These are phyloP conservation scores for Holotrichia oblita DNA, from an alignment of 1,140 invertebrate species.

Conservation along the genomic window DNA sequence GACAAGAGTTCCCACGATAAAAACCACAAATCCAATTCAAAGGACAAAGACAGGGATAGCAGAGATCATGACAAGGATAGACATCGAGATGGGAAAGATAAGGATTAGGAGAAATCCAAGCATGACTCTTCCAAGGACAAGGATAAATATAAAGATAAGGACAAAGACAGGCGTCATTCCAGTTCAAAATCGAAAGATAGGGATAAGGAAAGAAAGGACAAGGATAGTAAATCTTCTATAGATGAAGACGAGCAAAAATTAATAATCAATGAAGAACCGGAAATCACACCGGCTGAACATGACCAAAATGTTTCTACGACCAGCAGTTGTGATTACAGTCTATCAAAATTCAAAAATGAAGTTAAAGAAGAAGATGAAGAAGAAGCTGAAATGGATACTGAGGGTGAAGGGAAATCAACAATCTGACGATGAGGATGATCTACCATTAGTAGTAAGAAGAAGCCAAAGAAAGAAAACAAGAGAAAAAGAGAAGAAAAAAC, in stretches of 20 bases:
- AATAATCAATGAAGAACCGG: too few relatives aligned
- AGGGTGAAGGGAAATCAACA: too few relatives aligned
- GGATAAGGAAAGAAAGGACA: constrained; percentile 65
- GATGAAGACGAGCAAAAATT: too few relatives aligned
- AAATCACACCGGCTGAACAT: constrained; percentile 54
- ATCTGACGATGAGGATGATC: too few relatives aligned
- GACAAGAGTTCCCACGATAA: constrained; percentile 59
- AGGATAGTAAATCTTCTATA: constrained; percentile 59
- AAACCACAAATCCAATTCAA: constrained; percentile 57
- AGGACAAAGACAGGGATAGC: too few relatives aligned
- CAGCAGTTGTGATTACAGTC: constrained; percentile 73
- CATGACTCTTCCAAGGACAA: constrained; percentile 58
- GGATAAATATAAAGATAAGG: constrained; percentile 65
- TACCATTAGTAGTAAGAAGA: constrained; percentile 78
- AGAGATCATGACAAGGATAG: too few relatives aligned
- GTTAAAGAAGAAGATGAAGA: too few relatives aligned
- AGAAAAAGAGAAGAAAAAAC: constrained; percentile 68
- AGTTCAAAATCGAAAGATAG: too few relatives aligned
- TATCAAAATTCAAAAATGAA: constrained; percentile 70
- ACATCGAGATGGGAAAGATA: too few relatives aligned
- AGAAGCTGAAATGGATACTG: too few relatives aligned
- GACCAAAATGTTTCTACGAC: constrained; percentile 65
- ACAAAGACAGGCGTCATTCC: too few relatives aligned
- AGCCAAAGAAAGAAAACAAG: constrained; percentile 75
- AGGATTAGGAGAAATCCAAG: constrained; percentile 67